phyloP scores from a whole-genome alignment of 2,888 invertebrate genomes.

The Ferrisia virgata region DNA sequence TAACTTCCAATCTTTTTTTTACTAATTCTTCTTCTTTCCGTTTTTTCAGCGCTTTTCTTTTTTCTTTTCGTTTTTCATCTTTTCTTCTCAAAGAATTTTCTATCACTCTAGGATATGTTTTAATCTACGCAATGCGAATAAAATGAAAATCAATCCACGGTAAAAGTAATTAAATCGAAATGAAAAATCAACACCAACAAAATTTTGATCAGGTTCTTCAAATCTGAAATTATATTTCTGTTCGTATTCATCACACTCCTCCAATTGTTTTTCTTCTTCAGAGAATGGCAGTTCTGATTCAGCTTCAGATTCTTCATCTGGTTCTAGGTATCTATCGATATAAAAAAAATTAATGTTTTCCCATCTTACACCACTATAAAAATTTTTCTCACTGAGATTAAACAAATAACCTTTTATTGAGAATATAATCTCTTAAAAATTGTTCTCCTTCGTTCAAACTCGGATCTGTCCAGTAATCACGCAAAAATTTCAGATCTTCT shows the following conservation, averaged over 20 bases:
- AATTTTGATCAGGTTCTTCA: conserved; percentile 67
- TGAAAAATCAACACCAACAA: conserved; percentile 46
- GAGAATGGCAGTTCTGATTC: conserved; percentile 60
- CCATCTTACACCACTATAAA: not conserved
- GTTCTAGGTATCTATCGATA: conserved; percentile 56
- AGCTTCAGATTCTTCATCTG: conserved; percentile 56
- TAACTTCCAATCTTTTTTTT: conserved; percentile 81
- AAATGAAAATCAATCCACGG: conserved; percentile 48
- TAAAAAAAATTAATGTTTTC: conserved; percentile 35
- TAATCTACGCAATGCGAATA: conserved; percentile 60
- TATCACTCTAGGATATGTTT: conserved; percentile 87
- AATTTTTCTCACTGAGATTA: not conserved
- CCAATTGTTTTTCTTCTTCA: conserved; percentile 81
- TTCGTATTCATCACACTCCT: conserved; percentile 86
- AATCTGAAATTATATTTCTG: conserved; percentile 93
- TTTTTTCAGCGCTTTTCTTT: conserved; percentile 70
- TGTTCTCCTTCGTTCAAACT: conserved; percentile 78
- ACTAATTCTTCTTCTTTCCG: conserved; percentile 76
- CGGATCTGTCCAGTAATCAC: conserved; percentile 80
- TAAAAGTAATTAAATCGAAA: not conserved
- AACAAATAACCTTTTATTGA: conserved; percentile 68
- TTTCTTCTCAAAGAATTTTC: conserved; percentile 75
- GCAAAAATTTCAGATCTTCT: conserved; percentile 68
- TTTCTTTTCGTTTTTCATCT: conserved; percentile 73
- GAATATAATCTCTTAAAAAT: conserved; percentile 86